A percentile compares a stretch with the other conserved stretches of the same genome.
These are phyloP conservation scores for Harpagifer antarcticus DNA, from an alignment of 2,797 vertebrate genomes.

Conservation along the genomic window DNA sequence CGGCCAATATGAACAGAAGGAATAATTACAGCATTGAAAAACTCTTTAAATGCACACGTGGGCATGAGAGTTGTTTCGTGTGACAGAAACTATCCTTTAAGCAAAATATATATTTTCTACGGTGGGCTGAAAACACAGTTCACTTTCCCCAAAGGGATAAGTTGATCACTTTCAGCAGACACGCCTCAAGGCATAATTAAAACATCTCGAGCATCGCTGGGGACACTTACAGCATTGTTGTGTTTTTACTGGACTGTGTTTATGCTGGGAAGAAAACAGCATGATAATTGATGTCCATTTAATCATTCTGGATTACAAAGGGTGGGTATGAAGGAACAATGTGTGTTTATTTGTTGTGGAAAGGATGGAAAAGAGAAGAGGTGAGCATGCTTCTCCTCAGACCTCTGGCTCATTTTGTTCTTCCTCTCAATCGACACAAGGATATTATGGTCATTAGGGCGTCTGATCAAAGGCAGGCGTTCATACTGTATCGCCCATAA, in stretches of 20 bases:
- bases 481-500: conserved; percentile 59
- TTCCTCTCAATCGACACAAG: conserved; percentile 68
- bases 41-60: neutral
- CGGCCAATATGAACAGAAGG: neutral
- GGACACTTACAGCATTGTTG: conserved; percentile 39
- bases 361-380: conserved; percentile 26
- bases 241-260: conserved; percentile 42
- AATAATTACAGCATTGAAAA: neutral
- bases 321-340: conserved; percentile 10
- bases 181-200: conserved; percentile 48
- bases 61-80: neutral
- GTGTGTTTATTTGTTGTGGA: conserved; percentile 30
- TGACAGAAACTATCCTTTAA: conserved; percentile 13
- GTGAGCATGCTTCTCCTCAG: conserved; percentile 34
- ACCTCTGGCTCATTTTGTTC: conserved; percentile 60
- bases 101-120: neutral
- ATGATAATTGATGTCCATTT: conserved; percentile 22
- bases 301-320: conserved; percentile 43
- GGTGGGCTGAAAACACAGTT: conserved; percentile 4
- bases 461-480: conserved; percentile 70
- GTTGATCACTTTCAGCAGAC: conserved; percentile 47
- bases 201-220: conserved; percentile 28
- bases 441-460: conserved; percentile 74
- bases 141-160: conserved; percentile 21
- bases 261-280: conserved; percentile 22